A percentile compares a stretch with the other conserved stretches of the same genome.
Conservation (phyloP, 1,140 invertebrate species). For the Melitaea cinxia region DNA sequence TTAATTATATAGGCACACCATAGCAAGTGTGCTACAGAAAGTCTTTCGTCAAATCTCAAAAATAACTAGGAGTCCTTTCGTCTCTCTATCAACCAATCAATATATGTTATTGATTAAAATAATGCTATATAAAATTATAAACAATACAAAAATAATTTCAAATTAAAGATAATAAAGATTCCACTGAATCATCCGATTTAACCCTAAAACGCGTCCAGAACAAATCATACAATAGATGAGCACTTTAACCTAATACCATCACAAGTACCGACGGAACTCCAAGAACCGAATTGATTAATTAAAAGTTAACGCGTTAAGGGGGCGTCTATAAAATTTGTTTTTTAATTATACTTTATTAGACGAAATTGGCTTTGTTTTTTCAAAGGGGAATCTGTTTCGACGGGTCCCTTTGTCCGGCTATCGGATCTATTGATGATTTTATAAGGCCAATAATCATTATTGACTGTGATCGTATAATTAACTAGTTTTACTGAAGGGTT, state of each 20-base stretch:
- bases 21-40: too few species aligned
- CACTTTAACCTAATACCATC: slow-evolving; percentile 51
- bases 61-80: too few species aligned
- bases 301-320: slow-evolving; percentile 65
- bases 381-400: slow-evolving; percentile 50
- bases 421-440: slow-evolving; percentile 78
- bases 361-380: slow-evolving; percentile 77
- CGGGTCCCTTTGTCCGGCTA: slow-evolving; percentile 62
- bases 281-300: slow-evolving; percentile 73
- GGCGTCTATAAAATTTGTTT: slow-evolving; percentile 75
- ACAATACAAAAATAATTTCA: slow-evolving; percentile 8
- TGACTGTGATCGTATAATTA: slow-evolving; percentile 74
- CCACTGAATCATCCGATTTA: slow-evolving; percentile 48
- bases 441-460: slow-evolving; percentile 78
- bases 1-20: too few species aligned
- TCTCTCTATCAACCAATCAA: too few species aligned
- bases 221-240: slow-evolving; percentile 65
- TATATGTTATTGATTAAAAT: neutral
- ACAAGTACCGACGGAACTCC: slow-evolving; percentile 50
- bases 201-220: slow-evolving; percentile 54
- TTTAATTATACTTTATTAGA: slow-evolving; percentile 78
- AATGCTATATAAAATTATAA: slow-evolving; percentile 3
- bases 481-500: slow-evolving; percentile 57
- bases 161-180: slow-evolving; percentile 6
- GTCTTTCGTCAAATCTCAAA: too few species aligned